These are phyloP conservation scores for Lamproptera curius DNA, from an alignment of 2,888 invertebrate genomes.

Conservation along the genomic window DNA sequence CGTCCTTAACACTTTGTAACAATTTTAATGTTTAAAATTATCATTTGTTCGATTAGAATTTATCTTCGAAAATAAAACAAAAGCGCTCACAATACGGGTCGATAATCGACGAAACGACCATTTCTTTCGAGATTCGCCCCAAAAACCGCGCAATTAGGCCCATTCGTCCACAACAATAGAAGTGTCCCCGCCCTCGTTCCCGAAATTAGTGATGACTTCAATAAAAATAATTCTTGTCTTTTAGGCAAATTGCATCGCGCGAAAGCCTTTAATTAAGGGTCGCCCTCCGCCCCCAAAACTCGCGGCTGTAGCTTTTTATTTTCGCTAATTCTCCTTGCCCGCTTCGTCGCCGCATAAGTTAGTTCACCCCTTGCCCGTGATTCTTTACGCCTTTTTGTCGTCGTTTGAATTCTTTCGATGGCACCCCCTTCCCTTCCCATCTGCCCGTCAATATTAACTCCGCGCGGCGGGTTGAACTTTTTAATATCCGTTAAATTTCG, in stretches of 20 bases:
- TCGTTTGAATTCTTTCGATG: constrained; percentile 76
- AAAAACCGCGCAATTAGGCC: constrained; percentile 71
- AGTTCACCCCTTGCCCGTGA: constrained; percentile 69
- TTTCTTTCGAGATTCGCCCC: constrained; percentile 18
- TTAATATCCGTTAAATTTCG: constrained; percentile 78
- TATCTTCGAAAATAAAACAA: constrained; percentile 2
- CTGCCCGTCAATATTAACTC: constrained; percentile 79
- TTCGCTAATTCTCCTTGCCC: constrained; percentile 73
- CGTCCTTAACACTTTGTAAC: too few species aligned
- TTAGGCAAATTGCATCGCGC: constrained; percentile 77
- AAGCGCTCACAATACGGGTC: constrained; percentile 4
- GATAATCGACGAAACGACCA: constrained; percentile 8
- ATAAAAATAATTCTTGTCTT: constrained; percentile 79
- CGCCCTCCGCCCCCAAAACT: constrained; percentile 68
- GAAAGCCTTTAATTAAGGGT: constrained; percentile 76
- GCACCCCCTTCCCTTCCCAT: constrained; percentile 74
- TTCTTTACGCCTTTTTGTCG: constrained; percentile 78
- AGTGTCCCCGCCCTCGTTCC: constrained; percentile 49
- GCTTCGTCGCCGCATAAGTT: constrained; percentile 78
- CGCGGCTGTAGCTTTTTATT: constrained; percentile 76
- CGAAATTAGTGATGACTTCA: constrained; percentile 79
- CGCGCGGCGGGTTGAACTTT: constrained; percentile 70
- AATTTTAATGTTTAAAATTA: too few species aligned
- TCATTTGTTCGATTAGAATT: too few species aligned
- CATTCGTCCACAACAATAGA: constrained; percentile 73